These are phyloP conservation scores for Hypena proboscidalis DNA, from an alignment of 2,888 invertebrate species.

Conservation along the genomic window DNA sequence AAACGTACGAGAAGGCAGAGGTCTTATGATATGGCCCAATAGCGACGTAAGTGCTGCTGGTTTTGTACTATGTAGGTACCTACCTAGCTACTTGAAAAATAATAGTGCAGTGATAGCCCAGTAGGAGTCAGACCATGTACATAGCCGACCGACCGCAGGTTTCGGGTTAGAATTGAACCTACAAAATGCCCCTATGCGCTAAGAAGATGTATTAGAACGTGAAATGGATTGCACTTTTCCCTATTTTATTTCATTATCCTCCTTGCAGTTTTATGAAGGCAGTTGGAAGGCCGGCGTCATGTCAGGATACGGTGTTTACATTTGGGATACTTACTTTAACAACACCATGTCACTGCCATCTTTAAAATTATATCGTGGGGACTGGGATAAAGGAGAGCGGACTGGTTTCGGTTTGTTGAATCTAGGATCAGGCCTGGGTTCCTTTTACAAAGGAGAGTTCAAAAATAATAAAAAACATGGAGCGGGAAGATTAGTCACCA, in stretches of 20 bases:
- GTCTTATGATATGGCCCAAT: slow-evolving; percentile 86
- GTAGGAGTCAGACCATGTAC: no score
- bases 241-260: no score
- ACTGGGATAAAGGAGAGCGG: slow-evolving; percentile 83
- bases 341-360: slow-evolving; percentile 81
- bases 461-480: slow-evolving; percentile 85
- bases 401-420: slow-evolving; percentile 78
- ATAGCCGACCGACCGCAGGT: no score
- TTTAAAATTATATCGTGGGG: slow-evolving; percentile 80
- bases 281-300: slow-evolving; percentile 85
- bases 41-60: slow-evolving; percentile 84
- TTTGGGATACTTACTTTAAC: slow-evolving; percentile 83
- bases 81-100: not conserved
- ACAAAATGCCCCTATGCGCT: no score
- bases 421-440: slow-evolving; percentile 82
- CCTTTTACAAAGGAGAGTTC: slow-evolving; percentile 84
- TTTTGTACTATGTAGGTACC: not conserved
- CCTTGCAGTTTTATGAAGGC: slow-evolving; percentile 83
- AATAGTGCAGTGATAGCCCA: no score
- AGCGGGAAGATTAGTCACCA: slow-evolving; percentile 80
- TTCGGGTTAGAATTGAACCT: no score
- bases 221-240: no score
- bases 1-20: slow-evolving; percentile 82
- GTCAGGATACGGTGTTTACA: slow-evolving; percentile 85
- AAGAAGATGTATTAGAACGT: no score